phyloP scores from a whole-genome alignment of 2,113 vertebrate genomes.

The Amblyornis subalaris region DNA sequence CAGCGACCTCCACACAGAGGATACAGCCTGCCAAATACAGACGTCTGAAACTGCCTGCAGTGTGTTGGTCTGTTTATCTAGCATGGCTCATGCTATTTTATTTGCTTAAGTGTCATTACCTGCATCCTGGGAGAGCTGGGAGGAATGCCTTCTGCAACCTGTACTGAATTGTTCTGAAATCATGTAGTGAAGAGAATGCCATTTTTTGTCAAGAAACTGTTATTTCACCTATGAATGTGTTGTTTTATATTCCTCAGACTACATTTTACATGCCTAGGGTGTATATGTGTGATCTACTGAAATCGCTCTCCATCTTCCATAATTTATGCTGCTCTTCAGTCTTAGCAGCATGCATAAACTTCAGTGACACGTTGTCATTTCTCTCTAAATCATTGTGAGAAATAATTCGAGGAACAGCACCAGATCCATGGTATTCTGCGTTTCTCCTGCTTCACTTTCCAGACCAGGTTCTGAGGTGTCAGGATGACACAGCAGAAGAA shows the following conservation, averaged over 20 bases:
- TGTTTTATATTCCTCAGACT: background rate
- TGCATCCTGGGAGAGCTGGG: background rate
- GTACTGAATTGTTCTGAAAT: background rate
- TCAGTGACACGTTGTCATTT: background rate
- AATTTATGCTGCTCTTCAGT: constrained; percentile 39
- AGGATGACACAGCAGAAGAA: background rate
- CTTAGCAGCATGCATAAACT: background rate
- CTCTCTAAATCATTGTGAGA: constrained; percentile 44
- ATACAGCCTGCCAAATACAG: background rate
- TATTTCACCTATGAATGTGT: background rate
- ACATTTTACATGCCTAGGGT: background rate
- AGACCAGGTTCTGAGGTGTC: background rate
- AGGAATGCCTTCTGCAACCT: background rate
- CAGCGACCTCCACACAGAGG: background rate
- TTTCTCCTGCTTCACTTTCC: background rate
- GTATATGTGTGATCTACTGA: background rate
- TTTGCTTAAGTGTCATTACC: constrained; percentile 31
- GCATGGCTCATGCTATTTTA: background rate
- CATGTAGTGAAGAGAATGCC: background rate
- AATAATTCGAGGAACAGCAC: background rate
- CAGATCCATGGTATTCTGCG: background rate
- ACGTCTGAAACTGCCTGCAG: background rate
- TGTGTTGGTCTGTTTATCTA: background rate
- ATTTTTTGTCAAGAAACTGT: background rate
- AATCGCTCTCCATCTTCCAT: background rate